Percentiles rank a stretch among this genome's conserved stretches.
phyloP scores from a whole-genome alignment of 2,888 invertebrate species.

The Diplazon laetatorius region DNA sequence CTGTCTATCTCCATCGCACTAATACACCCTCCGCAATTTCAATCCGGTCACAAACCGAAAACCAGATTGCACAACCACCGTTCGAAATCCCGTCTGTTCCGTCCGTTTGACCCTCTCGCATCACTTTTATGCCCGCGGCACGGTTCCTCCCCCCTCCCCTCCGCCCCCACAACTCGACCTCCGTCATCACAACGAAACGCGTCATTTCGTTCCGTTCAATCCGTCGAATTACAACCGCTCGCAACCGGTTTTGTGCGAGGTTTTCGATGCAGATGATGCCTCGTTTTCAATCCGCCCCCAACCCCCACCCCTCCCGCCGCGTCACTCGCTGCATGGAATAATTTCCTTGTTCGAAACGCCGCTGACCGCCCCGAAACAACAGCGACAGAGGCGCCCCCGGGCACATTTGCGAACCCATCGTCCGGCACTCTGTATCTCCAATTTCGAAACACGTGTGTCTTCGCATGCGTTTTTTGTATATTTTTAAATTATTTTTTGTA shows the following conservation, averaged over 20 bases:
- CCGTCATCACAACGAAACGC: slow-evolving; percentile 35
- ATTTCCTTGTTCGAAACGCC: slow-evolving; percentile 44
- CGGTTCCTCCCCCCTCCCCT: slow-evolving; percentile 1
- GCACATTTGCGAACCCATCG: slow-evolving; percentile 38
- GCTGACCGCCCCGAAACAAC: slow-evolving; percentile 10
- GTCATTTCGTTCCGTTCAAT: slow-evolving; percentile 56
- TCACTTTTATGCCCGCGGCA: slow-evolving; percentile 33
- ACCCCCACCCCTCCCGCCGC: not conserved
- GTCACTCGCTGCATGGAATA: slow-evolving; percentile 37
- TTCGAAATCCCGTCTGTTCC: slow-evolving; percentile 25
- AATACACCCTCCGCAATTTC: slow-evolving; percentile 31
- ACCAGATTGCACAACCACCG: slow-evolving; percentile 24
- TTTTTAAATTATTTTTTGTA: too few species aligned
- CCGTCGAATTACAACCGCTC: slow-evolving; percentile 42
- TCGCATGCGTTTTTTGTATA: too few species aligned
- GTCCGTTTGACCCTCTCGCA: slow-evolving; percentile 29
- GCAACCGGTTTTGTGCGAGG: slow-evolving; percentile 4
- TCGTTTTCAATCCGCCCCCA: too few species aligned
- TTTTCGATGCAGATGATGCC: not conserved
- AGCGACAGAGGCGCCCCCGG: slow-evolving; percentile 37
- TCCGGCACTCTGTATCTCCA: not conserved
- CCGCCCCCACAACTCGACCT: slow-evolving; percentile 22
- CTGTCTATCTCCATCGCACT: slow-evolving; percentile 5
- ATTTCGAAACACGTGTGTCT: slow-evolving; percentile 14
- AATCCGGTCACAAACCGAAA: slow-evolving; percentile 27